Base-by-base conservation (phyloP, 2,113 vertebrate species). In the Electrona antarctica region DNA sequence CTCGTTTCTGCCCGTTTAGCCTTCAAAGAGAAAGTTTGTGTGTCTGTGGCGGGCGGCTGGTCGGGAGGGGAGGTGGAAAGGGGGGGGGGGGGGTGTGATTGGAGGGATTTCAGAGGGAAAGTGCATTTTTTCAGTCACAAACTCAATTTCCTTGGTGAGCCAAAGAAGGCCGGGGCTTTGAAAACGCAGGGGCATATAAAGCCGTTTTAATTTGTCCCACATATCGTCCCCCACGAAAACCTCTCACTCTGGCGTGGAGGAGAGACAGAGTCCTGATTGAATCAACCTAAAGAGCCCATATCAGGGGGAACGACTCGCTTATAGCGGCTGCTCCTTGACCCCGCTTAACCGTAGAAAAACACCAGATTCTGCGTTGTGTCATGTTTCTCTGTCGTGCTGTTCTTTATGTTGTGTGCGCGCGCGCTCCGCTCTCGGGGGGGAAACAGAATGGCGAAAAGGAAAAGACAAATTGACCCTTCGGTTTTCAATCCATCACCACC, bases 141-240 rank as follows among this genome's bases (percentile, higher is more conserved):
- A 92, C 91, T 93, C 90, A 89, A 93, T 94, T 94, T 92, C 89
- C 88, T 82, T 82, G 88, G 91, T 91, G 89, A 90, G 86, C 87
- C 90, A 78, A 78, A 89, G 85, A 6, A 91, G 88, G 88, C 87
- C 89, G 85, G 66, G 82, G 81, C 88, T 89, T 90, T 41, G 33
- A 88, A 91, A 85, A 88, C 69, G 83, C 81, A 21, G 71, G 85
- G 73, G 33, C 77, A 85, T 90, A 88, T 90, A 88, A 92, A 84
- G 89, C 85, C 77, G 48, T 76, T 91, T 92, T 91, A 89, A 89
- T 91, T 90, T 84, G 84, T 85, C 64, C 81, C 87, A 85, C 85
- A 86, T 85, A 82, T 85, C 79, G 28, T 21, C 21, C 21, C 67
- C 67, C 67, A 77, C 79, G 71, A 9, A 55, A 77, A 83, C 77